phyloP scores from a whole-genome alignment of 2,113 vertebrate genomes.

The Hystrix cristata region DNA sequence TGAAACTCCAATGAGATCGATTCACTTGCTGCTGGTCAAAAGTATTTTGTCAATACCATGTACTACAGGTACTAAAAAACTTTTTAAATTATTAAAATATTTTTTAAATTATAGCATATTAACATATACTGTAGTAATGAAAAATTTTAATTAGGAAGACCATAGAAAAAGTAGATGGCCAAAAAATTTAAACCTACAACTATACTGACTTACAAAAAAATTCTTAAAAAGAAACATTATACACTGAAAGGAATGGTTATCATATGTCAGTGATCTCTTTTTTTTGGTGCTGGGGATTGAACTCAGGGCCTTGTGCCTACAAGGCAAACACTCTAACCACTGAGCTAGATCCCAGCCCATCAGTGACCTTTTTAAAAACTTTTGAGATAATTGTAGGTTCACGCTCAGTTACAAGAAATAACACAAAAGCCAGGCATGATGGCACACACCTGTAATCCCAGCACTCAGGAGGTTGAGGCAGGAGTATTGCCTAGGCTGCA shows the following conservation, averaged over 20 bases:
- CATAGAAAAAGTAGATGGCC: not conserved
- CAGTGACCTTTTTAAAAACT: not conserved
- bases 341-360: not conserved
- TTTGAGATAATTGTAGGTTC: conserved; percentile 1
- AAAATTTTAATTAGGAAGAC: not conserved
- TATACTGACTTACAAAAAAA: not conserved
- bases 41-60: not conserved
- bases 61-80: not conserved
- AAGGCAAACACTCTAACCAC: no score
- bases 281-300: no score
- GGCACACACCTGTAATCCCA: no score
- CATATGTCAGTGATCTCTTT: not conserved
- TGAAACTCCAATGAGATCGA: not conserved
- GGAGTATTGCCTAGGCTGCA: no score
- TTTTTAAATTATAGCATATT: not conserved
- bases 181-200: not conserved
- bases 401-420: not conserved
- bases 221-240: not conserved
- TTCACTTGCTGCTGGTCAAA: not conserved
- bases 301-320: no score
- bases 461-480: no score
- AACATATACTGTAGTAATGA: not conserved
- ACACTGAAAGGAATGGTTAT: not conserved
- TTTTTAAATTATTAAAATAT: not conserved
- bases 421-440: not conserved